Evolutionary conservation across 30 jellyfish, hydroid and myxozoan genomes (phyloP).

Genomic region (Mastigias papua): DNA sequence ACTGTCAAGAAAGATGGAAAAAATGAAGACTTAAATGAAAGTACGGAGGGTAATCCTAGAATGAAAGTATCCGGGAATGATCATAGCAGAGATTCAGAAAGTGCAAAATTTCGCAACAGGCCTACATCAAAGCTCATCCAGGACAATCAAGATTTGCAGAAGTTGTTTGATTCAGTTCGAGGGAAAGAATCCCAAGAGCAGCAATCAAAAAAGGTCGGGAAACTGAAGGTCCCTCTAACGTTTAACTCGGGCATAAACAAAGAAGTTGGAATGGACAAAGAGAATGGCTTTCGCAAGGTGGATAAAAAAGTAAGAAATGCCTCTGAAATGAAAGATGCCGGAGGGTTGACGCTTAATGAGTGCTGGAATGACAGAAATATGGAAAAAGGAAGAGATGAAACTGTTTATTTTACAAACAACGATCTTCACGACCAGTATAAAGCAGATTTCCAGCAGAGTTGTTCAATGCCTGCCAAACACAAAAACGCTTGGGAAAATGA

Average conservation of each 20-base stretch:
- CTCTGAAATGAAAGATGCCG: slow-evolving; percentile 14
- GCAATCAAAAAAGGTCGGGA: slow-evolving; percentile 40
- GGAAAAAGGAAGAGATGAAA: slow-evolving; percentile 8
- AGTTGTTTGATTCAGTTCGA: slow-evolving; percentile 51
- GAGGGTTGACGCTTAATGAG: slow-evolving; percentile 39
- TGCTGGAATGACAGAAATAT: slow-evolving; percentile 29
- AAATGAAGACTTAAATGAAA: neutral
- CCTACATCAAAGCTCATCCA: slow-evolving; percentile 68
- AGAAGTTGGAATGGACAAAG: neutral
- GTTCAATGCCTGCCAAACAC: neutral
- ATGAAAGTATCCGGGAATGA: neutral
- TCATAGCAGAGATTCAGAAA: neutral
- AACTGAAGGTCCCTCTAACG: slow-evolving; percentile 42
- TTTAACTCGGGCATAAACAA: neutral
- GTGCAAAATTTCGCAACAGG: slow-evolving; percentile 16
- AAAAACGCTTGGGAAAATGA: neutral
- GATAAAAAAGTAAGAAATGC: neutral
- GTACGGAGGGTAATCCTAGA: neutral
- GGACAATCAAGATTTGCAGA: slow-evolving; percentile 52
- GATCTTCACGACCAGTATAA: neutral
- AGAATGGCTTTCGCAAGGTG: neutral
- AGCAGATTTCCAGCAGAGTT: neutral
- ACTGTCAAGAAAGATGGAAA: neutral
- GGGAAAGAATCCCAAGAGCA: slow-evolving; percentile 39
- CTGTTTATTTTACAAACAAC: neutral